Evolutionary conservation across 1,140 invertebrate species (phyloP), one percentile per base, ranked within the genome.

Genomic region (Pseudomyrmex cubaensis): DNA sequence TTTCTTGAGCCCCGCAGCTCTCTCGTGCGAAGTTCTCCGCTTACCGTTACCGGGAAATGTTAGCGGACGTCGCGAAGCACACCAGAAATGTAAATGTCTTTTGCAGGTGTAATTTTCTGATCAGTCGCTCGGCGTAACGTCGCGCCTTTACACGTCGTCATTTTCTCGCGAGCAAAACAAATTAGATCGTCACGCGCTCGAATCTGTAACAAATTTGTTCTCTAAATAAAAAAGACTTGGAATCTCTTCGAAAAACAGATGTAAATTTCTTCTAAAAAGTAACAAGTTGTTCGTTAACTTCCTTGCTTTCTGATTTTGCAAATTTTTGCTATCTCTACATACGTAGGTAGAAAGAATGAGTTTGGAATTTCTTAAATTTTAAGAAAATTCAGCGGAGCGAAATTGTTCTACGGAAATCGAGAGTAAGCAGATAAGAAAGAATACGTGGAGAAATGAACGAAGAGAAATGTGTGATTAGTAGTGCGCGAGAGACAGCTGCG

Each of bases 401-500:
- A 13, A 50, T 48, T 77, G 48, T 35, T 57, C n/a, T 46, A 12
- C n/a, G n/a, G 22, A 64, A 15, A 54, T 76, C 35, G 61, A 66
- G 48, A 66, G 48, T 76, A 63, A 52, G 22, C 44, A 62, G 44
- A 22, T 13, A 12, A 57, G 22, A 13, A 64, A n/a, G 48, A 35
- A 50, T 50, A 2, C 20, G 56, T 46, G 70, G 17, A 20, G 44
- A 62, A 17, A 13, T n/a, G 52, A 35, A 35, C 35, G 7, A 15
- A 83, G 20, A 83, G 46, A 35, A 20, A 69, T 22, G 73, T 59
- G 44, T 61, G 62, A n/a, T 87, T 87, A 75, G 56, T 87, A 22
- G 9, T 25, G 15, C 35, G 17, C 22, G 48, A n/a, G 57, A 35
- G 35, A 57, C 20, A 44, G 35, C 54, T 10, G 57, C 48, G 35